phyloP scores from a whole-genome alignment of 2,113 vertebrate genomes.

The Nothoprocta perdicaria region DNA sequence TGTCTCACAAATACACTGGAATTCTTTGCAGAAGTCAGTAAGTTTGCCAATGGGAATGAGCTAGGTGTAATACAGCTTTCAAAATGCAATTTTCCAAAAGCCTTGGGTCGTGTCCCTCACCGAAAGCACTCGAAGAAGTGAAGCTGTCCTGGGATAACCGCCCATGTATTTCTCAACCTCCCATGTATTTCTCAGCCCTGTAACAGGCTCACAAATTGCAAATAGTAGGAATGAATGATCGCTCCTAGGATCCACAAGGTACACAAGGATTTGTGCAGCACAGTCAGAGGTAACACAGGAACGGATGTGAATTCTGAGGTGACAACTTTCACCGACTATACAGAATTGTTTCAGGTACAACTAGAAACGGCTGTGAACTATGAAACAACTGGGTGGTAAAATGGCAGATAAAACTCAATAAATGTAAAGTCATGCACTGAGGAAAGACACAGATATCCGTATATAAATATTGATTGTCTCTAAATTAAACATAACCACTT shows the following conservation, averaged over 20 bases:
- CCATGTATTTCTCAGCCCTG: background rate
- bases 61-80: background rate
- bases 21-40: background rate
- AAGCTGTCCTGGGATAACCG: background rate
- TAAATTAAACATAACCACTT: background rate
- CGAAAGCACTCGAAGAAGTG: background rate
- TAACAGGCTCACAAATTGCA: background rate
- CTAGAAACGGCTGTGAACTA: background rate
- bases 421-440: background rate
- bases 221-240: accelerated
- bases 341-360: background rate
- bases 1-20: background rate
- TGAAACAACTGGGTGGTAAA: background rate
- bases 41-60: background rate
- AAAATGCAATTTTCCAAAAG: background rate
- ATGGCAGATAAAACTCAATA: background rate
- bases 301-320: background rate
- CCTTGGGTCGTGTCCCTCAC: background rate
- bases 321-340: background rate
- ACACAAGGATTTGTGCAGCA: background rate
- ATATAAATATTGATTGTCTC: background rate
- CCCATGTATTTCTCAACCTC: background rate
- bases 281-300: background rate
- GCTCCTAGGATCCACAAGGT: background rate
- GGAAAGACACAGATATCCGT: background rate